Evolutionary conservation across 2,113 vertebrate species (phyloP), one percentile per base, ranked within the genome.

Genomic region (Mus musculus): DNA sequence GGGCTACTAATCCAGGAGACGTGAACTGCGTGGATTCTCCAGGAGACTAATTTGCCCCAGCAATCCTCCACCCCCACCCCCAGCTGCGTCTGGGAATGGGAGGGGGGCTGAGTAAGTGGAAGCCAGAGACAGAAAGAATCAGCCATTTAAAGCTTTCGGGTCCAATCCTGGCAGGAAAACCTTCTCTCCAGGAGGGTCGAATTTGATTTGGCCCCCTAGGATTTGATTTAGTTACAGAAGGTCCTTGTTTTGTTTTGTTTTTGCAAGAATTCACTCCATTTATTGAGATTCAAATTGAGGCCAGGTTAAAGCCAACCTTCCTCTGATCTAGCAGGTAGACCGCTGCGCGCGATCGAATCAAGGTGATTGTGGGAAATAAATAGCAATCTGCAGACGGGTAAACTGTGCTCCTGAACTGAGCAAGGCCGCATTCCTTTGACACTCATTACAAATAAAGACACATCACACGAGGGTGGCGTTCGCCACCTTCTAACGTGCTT

Each of bases 251-350:
- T 39, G n/a, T 80, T 82, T 89, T 87, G 24, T 46, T 33, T 72
- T 87, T 33, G 16, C 7, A 52, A 87, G 63, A 75, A 61, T 90
- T 84, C 54, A 56, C 54, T 82, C 88, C 76, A 72, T 81, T 84
- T 52, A 77, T 90, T 92, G 65, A 69, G 91, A 97, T 97, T 96
- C 90, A 95, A 96, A 95, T 73, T 49, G 95, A 95, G 96, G 95
- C 88, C 93, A 49, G 52, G 92, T 91, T 17, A 65, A n/a, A 75
- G 46, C 39, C n/a, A 42, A 81, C 52, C 88, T 72, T 95, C 52
- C 0, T 84, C 30, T 89, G 84, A 82, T 82, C 88, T 81, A 30
- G 61, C 16, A 22, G 87, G 71, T 20, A 76, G 88, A 54, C 42
- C 19, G 75, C 67, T 84, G 85, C 59, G 13, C 26, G 42, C 4